These are phyloP conservation scores for Zaprionus vittiger DNA, from an alignment of 1,140 invertebrate species.

Conservation along the genomic window DNA sequence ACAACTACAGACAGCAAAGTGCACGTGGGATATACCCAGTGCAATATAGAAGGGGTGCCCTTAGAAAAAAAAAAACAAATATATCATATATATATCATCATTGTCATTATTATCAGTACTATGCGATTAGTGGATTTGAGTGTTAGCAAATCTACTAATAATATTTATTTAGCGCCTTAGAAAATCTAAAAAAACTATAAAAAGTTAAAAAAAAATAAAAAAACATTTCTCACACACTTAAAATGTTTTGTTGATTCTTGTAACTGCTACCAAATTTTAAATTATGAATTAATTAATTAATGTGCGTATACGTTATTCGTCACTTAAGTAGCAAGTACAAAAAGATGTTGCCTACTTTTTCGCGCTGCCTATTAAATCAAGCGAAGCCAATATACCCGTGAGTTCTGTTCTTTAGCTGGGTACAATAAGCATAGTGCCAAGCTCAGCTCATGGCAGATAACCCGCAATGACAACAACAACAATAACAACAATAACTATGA, in stretches of 20 bases:
- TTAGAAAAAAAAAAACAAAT: no score
- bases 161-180: not conserved
- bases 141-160: not conserved
- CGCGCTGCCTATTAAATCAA: not conserved
- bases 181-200: not conserved
- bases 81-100: no score
- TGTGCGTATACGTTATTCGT: not conserved
- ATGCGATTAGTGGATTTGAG: not conserved
- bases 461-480: conserved; percentile 29
- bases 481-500: conserved; percentile 11
- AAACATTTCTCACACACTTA: not conserved
- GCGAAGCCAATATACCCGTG: conserved; percentile 14
- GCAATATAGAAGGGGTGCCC: not conserved
- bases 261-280: not conserved
- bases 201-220: not conserved
- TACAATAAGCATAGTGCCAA: conserved; percentile 41
- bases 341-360: not conserved
- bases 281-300: not conserved
- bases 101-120: not conserved
- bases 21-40: not conserved
- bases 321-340: no score
- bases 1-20: conserved; percentile 11
- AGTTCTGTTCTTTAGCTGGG: not conserved
- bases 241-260: not conserved
- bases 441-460: conserved; percentile 54